These are phyloP conservation scores for Tragopan temminckii DNA, from an alignment of 2,797 vertebrate genomes.

Conservation along the genomic window DNA sequence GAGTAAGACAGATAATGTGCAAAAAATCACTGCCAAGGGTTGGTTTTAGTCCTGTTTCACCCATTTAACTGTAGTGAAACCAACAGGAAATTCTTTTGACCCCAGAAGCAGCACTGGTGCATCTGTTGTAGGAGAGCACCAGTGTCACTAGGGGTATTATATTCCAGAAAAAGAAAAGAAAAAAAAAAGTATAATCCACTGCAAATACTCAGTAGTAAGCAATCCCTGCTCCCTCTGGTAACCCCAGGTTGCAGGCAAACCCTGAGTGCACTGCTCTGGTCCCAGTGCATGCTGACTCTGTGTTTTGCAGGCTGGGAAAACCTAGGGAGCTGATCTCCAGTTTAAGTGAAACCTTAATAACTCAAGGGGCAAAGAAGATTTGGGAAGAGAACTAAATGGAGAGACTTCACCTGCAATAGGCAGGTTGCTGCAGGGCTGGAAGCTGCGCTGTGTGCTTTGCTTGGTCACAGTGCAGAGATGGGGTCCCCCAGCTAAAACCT, in stretches of 20 bases:
- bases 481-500: not conserved
- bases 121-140: too few species aligned
- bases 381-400: not conserved
- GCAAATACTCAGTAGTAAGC: not conserved
- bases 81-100: not conserved
- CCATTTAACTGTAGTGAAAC: rapidly evolving
- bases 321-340: not conserved
- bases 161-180: rapidly evolving
- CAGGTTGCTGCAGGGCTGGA: not conserved
- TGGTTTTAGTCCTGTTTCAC: not conserved
- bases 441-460: rapidly evolving
- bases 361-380: not conserved
- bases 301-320: not conserved
- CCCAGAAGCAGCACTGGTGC: not conserved
- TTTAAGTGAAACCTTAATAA: not conserved
- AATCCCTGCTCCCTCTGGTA: rapidly evolving
- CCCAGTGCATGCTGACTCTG: not conserved
- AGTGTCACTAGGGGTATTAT: not conserved
- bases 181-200: rapidly evolving
- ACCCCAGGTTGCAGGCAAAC: not conserved
- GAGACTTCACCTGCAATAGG: not conserved
- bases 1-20: not conserved
- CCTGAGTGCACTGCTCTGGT: not conserved
- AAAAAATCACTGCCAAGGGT: too few species aligned
- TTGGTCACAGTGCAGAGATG: not conserved